These are phyloP conservation scores for Drosophila mojavensis DNA, from an alignment of 1,140 invertebrate species.

Conservation along the genomic window DNA sequence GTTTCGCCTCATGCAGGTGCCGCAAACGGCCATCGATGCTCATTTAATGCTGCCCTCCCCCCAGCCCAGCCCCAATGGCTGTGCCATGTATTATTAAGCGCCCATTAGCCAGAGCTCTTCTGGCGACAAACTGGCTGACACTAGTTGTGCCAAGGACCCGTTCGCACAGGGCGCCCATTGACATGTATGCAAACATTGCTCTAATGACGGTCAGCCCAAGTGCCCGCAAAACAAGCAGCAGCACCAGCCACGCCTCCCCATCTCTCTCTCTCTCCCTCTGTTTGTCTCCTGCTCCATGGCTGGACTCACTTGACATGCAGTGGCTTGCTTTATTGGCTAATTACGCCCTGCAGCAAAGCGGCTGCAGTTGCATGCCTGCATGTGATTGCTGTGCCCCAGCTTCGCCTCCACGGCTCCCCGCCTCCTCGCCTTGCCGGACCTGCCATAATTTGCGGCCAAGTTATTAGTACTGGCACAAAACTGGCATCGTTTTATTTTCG, in stretches of 20 bases:
- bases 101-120: slow-evolving; percentile 60
- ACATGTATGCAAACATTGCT: slow-evolving; percentile 71
- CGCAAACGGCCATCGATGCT: slow-evolving; percentile 40
- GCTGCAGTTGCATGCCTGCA: slow-evolving; percentile 61
- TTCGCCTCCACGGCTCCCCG: slow-evolving; percentile 6
- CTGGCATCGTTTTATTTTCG: slow-evolving; percentile 70
- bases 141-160: slow-evolving; percentile 17
- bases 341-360: slow-evolving; percentile 73
- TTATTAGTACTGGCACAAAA: slow-evolving; percentile 62
- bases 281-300: background rate
- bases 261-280: background rate
- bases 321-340: slow-evolving; percentile 72
- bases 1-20: slow-evolving; percentile 52
- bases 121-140: slow-evolving; percentile 51
- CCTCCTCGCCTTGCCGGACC: background rate
- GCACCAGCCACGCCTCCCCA: background rate
- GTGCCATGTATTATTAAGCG: slow-evolving; percentile 70
- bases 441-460: slow-evolving; percentile 75
- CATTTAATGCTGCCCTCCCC: slow-evolving; percentile 4
- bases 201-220: slow-evolving; percentile 62
- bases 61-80: background rate
- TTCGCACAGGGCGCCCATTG: slow-evolving; percentile 20
- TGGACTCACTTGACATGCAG: slow-evolving; percentile 14
- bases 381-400: slow-evolving; percentile 62
- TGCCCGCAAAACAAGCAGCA: slow-evolving; percentile 53